phyloP scores from a whole-genome alignment of 92 coral and sea anemone genomes.

The Umimayanthus chanpuru region DNA sequence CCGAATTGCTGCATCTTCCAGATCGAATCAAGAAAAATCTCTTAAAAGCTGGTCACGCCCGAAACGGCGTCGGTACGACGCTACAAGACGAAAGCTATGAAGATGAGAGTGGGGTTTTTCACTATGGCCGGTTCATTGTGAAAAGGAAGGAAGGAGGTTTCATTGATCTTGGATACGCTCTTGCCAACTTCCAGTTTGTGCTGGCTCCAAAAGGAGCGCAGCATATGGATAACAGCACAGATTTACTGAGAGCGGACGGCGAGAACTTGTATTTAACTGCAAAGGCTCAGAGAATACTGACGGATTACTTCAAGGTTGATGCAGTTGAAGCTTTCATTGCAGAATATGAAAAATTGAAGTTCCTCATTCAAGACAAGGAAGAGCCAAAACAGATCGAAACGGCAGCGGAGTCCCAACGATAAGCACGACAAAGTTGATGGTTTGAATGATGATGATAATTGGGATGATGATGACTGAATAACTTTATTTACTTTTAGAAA shows the following conservation, averaged over 20 bases:
- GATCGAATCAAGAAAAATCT: neutral
- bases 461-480: too few relatives aligned
- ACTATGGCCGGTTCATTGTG: slow-evolving; percentile 3
- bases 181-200: neutral
- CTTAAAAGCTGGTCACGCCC: slow-evolving; percentile 9
- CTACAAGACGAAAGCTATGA: neutral
- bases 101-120: neutral
- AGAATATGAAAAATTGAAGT: neutral
- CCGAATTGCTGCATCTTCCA: neutral
- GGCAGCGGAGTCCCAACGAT: neutral
- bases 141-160: neutral
- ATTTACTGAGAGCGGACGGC: neutral
- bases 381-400: neutral
- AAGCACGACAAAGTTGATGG: neutral
- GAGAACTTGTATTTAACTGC: neutral
- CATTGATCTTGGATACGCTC: slow-evolving; percentile 15
- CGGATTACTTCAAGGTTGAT: neutral
- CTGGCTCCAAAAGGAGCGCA: neutral
- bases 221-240: neutral
- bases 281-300: neutral
- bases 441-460: too few relatives aligned
- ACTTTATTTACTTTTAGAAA: too few relatives aligned
- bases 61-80: neutral
- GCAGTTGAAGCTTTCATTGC: neutral
- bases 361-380: neutral